phyloP scores from a whole-genome alignment of 2,888 invertebrate species.

The Athripsodes cinereus region DNA sequence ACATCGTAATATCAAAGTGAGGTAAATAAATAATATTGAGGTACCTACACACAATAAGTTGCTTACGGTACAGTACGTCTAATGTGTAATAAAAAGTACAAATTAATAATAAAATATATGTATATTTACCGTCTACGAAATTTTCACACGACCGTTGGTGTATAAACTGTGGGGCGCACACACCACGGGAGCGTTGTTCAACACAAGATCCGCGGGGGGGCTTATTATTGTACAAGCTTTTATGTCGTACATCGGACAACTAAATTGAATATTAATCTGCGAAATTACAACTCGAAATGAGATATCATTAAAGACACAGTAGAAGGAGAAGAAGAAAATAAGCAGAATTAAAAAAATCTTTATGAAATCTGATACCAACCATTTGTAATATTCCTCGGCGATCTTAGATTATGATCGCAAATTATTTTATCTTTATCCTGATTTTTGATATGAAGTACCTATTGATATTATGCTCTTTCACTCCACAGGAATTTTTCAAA shows the following conservation, averaged over 20 bases:
- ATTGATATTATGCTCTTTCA: too few relatives aligned
- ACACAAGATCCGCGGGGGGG: background rate
- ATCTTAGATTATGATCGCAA: too few relatives aligned
- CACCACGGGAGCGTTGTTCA: slow-evolving; percentile 5
- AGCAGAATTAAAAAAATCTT: background rate
- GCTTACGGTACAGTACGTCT: too few relatives aligned
- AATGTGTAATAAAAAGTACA: background rate
- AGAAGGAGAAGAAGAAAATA: background rate
- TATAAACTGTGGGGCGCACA: background rate
- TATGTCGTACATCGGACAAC: slow-evolving; percentile 3
- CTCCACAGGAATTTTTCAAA: too few relatives aligned
- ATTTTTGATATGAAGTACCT: too few relatives aligned
- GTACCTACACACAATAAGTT: too few relatives aligned
- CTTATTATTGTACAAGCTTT: slow-evolving; percentile 2
- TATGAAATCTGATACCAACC: background rate
- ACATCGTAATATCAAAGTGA: background rate
- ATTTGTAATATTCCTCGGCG: too few relatives aligned
- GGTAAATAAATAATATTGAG: too few relatives aligned
- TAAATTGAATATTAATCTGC: slow-evolving; percentile 17
- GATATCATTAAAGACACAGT: slow-evolving; percentile 12
- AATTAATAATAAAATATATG: background rate
- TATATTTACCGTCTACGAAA: background rate
- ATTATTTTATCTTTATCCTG: too few relatives aligned
- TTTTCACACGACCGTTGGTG: slow-evolving; percentile 7
- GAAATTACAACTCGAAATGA: slow-evolving; percentile 14